Evolutionary conservation across 2,888 invertebrate species (phyloP).

Genomic region (Pristionchus japonicus): DNA sequence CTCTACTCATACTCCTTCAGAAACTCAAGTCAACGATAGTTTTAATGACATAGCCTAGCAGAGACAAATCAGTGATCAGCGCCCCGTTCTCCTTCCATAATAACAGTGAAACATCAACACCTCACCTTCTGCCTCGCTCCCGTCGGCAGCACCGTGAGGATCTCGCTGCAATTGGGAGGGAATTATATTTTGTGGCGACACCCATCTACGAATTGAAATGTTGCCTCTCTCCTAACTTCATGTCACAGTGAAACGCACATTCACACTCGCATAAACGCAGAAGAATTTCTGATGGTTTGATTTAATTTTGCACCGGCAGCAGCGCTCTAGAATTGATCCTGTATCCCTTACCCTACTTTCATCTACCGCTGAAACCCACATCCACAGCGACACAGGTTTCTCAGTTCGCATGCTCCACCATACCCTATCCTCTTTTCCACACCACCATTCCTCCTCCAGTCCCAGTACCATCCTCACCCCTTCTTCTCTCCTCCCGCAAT

Average conservation of each 20-base stretch:
- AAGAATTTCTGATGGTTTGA: no score
- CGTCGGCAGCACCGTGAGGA: conserved; percentile 35
- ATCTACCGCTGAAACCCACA: no score
- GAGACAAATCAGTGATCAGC: not conserved
- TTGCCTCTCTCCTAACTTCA: no score
- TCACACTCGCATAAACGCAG: no score
- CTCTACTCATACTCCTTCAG: no score
- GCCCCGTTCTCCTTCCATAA: not conserved
- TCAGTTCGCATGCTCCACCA: not conserved
- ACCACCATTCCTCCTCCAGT: not conserved
- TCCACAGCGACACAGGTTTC: not conserved
- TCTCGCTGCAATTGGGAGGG: not conserved
- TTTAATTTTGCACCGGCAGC: no score
- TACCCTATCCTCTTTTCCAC: not conserved
- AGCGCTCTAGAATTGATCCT: no score
- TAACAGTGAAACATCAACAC: not conserved
- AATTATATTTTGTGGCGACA: not conserved
- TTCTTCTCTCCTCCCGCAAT: conserved; percentile 37
- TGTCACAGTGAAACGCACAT: no score
- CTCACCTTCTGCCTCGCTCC: conserved; percentile 2
- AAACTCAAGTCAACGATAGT: no score
- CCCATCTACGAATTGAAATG: not conserved
- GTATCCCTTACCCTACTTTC: no score
- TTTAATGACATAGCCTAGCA: no score
- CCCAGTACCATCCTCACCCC: conserved; percentile 7